A percentile compares a stretch with the other conserved stretches of the same genome.
Evolutionary conservation across 2,113 vertebrate genomes (phyloP).

Genomic region (Poecilia latipinna): DNA sequence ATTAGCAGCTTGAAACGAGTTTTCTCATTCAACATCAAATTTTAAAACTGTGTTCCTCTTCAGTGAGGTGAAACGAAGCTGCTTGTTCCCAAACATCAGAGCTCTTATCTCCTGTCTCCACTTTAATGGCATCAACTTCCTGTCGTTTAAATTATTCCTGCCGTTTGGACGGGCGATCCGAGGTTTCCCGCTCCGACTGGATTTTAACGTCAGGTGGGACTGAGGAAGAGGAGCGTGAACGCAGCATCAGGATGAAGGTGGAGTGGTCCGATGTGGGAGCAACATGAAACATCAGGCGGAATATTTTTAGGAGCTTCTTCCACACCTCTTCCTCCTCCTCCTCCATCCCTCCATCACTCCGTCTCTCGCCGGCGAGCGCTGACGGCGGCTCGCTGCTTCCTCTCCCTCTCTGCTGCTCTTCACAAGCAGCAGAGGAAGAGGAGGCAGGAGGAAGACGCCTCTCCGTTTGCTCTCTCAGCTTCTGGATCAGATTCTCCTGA

Average conservation of each 20-base stretch:
- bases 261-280: constrained; percentile 46
- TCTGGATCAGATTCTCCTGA: neutral
- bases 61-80: neutral
- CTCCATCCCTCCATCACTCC: constrained; percentile 5
- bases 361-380: constrained; percentile 1
- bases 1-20: neutral
- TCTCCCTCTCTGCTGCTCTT: constrained; percentile 39
- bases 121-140: neutral
- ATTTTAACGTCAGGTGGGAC: neutral
- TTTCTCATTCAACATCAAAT: neutral
- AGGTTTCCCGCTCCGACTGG: too few species aligned
- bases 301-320: constrained; percentile 70
- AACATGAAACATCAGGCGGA: constrained; percentile 64
- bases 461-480: neutral
- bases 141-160: neutral
- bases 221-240: neutral
- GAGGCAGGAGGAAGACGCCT: constrained; percentile 10
- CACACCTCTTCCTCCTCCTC: constrained; percentile 46
- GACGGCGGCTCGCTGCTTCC: constrained; percentile 16
- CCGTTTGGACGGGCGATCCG: neutral
- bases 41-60: neutral
- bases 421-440: constrained; percentile 51
- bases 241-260: constrained; percentile 13
- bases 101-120: neutral
- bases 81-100: neutral